These are phyloP conservation scores for Fragum fragum DNA, from an alignment of 2,888 invertebrate species.

Conservation along the genomic window DNA sequence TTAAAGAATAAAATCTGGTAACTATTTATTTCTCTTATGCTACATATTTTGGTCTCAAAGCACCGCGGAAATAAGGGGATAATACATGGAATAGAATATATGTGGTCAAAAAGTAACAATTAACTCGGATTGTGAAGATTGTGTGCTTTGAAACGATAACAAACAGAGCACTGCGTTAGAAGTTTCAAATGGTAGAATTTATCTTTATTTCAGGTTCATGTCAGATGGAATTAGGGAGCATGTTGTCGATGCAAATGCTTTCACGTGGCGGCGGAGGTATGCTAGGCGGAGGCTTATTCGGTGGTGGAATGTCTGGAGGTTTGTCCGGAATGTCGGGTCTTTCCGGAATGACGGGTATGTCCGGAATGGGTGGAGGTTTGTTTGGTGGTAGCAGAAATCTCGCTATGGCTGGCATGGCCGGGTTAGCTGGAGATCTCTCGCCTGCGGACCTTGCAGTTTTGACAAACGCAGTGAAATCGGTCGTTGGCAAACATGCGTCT, in stretches of 20 bases:
- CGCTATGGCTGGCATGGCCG: neutral
- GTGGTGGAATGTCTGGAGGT: neutral
- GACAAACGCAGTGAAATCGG: slow-evolving; percentile 1
- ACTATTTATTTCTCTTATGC: too few species aligned
- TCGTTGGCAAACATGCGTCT: neutral
- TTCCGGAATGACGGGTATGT: neutral
- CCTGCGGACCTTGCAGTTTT: neutral
- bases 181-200: too few species aligned
- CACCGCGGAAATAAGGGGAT: too few species aligned
- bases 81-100: too few species aligned
- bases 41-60: too few species aligned
- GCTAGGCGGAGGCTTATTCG: neutral
- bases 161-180: too few species aligned
- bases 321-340: neutral
- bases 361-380: neutral
- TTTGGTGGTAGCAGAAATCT: neutral
- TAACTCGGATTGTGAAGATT: too few species aligned
- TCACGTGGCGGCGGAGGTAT: neutral
- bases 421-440: neutral
- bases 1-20: too few species aligned
- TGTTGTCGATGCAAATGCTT: neutral
- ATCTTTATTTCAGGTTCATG: too few species aligned
- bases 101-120: too few species aligned
- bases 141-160: too few species aligned
- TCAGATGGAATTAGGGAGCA: too few species aligned